These are phyloP conservation scores for Toxotes jaculatrix DNA, from an alignment of 2,113 vertebrate species.

Conservation along the genomic window DNA sequence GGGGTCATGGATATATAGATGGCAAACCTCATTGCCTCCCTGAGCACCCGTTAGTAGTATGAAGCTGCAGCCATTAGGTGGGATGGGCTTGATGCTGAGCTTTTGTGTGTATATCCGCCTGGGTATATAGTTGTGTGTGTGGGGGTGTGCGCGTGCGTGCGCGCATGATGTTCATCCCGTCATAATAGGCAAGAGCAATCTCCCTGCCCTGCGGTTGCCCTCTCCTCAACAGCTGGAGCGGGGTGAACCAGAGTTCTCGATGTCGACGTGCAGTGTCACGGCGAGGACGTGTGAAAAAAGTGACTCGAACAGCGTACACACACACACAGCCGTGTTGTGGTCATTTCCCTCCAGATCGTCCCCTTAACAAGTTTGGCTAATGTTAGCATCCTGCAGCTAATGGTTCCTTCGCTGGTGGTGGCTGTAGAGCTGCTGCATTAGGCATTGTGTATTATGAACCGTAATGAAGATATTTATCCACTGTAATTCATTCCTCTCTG, in stretches of 20 bases:
- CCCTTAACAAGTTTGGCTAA: constrained; percentile 21
- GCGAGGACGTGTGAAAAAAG: constrained; percentile 79
- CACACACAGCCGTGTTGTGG: background rate
- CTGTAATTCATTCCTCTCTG: constrained; percentile 24
- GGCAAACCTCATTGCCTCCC: constrained; percentile 83
- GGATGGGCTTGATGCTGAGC: constrained; percentile 72
- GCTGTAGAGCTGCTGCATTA: constrained; percentile 21
- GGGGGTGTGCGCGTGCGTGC: background rate
- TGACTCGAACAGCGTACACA: background rate
- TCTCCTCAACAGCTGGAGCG: constrained; percentile 79
- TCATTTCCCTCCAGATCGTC: constrained; percentile 60
- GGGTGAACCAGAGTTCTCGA: constrained; percentile 79
- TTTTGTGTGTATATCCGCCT: constrained; percentile 59
- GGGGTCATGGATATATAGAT: constrained; percentile 85
- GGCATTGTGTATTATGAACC: constrained; percentile 20
- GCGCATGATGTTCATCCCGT: constrained; percentile 57
- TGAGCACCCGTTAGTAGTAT: constrained; percentile 80
- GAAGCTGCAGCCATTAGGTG: constrained; percentile 76
- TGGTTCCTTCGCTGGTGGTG: constrained; percentile 18
- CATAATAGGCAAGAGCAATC: constrained; percentile 75
- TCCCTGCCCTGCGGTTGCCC: constrained; percentile 74
- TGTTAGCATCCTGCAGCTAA: constrained; percentile 10
- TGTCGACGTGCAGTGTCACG: constrained; percentile 69
- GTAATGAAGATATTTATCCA: constrained; percentile 47
- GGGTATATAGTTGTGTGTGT: constrained; percentile 38